phyloP scores from a whole-genome alignment of 1,140 invertebrate genomes.

The Drosophila dunni region DNA sequence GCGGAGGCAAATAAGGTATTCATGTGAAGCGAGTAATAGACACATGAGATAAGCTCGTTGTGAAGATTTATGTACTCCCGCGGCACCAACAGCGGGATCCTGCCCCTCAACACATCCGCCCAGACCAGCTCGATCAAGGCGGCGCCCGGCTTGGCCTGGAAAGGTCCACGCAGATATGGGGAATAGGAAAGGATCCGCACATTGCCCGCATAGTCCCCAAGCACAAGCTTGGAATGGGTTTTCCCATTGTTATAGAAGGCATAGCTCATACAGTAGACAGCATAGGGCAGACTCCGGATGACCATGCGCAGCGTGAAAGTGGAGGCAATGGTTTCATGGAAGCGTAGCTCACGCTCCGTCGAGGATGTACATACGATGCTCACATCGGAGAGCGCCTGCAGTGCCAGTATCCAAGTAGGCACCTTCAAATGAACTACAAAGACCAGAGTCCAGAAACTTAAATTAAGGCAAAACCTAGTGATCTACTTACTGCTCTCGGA shows the following conservation, averaged over 20 bases:
- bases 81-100: conserved; percentile 84
- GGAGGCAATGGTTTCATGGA: conserved; percentile 89
- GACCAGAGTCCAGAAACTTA: background rate
- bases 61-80: conserved; percentile 87
- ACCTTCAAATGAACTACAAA: conserved; percentile 85
- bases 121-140: conserved; percentile 87
- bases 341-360: conserved; percentile 88
- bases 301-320: conserved; percentile 88
- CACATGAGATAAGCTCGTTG: conserved; percentile 87
- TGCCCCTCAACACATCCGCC: conserved; percentile 85
- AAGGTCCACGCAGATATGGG: conserved; percentile 87
- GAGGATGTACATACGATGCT: conserved; percentile 89
- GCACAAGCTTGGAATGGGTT: conserved; percentile 87
- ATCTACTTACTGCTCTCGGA: conserved; percentile 86
- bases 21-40: conserved; percentile 87
- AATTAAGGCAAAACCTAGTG: too few relatives aligned
- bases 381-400: conserved; percentile 89
- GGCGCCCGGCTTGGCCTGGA: conserved; percentile 87
- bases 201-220: conserved; percentile 89
- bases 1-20: conserved; percentile 86
- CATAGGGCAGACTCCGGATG: conserved; percentile 86
- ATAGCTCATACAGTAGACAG: conserved; percentile 87
- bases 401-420: conserved; percentile 88
- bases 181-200: conserved; percentile 87
- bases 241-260: conserved; percentile 86